These are phyloP conservation scores for Macropis europaea DNA, from an alignment of 2,888 invertebrate species.

Conservation along the genomic window DNA sequence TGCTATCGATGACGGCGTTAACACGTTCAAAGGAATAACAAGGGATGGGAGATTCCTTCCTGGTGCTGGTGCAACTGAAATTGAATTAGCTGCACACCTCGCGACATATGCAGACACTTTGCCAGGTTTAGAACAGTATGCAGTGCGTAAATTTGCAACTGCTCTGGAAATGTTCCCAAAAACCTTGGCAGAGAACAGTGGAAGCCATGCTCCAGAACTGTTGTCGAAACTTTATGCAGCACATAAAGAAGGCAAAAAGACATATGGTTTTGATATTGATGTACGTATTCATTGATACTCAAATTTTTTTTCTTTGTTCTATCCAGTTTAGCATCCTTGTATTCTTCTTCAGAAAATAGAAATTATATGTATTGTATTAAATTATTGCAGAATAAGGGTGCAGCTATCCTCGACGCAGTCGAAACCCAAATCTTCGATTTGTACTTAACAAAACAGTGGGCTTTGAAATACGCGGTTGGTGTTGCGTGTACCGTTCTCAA, in stretches of 20 bases:
- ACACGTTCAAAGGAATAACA: conserved; percentile 96
- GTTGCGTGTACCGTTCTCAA: conserved; percentile 95
- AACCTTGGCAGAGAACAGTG: conserved; percentile 96
- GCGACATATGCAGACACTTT: conserved; percentile 93
- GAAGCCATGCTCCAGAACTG: conserved; percentile 92
- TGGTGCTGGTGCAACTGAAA: conserved; percentile 97
- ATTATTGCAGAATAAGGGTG: conserved; percentile 82
- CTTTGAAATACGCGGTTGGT: conserved; percentile 95
- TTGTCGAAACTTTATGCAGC: conserved; percentile 94
- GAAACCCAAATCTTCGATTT: conserved; percentile 91
- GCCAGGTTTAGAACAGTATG: conserved; percentile 98
- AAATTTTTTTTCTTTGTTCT: neutral
- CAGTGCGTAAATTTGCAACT: conserved; percentile 94
- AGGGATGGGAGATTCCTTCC: conserved; percentile 90
- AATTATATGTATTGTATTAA: neutral
- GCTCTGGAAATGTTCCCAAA: conserved; percentile 96
- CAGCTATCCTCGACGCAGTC: conserved; percentile 87
- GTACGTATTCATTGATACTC: conserved; percentile 78
- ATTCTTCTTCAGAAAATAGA: no score
- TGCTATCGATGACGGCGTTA: conserved; percentile 99
- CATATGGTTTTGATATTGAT: conserved; percentile 93
- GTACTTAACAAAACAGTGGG: conserved; percentile 94
- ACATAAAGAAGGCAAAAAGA: conserved; percentile 93
- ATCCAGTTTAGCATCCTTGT: neutral
- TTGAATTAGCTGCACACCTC: conserved; percentile 94